A percentile compares a stretch with the other conserved stretches of the same genome.
phyloP scores from a whole-genome alignment of 2,888 invertebrate species.

The Drosophila borborema region DNA sequence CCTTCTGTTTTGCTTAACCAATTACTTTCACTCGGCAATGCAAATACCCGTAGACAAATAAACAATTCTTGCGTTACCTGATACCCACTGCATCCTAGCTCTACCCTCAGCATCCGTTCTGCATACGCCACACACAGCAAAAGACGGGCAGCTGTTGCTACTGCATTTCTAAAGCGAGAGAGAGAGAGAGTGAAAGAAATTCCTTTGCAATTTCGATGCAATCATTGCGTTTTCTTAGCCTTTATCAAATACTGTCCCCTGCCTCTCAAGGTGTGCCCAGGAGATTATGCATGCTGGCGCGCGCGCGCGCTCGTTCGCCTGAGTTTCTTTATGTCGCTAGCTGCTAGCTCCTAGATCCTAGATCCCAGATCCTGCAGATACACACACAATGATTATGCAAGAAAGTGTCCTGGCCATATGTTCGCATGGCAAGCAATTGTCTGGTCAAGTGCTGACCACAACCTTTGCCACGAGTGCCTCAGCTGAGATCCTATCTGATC shows the following conservation, averaged over 20 bases:
- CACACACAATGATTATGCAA: conserved; percentile 63
- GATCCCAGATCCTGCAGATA: conserved; percentile 53
- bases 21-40: conserved; percentile 60
- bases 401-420: conserved; percentile 42
- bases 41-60: conserved; percentile 55
- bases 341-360: conserved; percentile 12
- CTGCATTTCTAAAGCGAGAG: conserved; percentile 14
- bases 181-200: conserved; percentile 24
- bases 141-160: conserved; percentile 48
- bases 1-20: conserved; percentile 7
- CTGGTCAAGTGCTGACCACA: conserved; percentile 69
- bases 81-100: conserved; percentile 36
- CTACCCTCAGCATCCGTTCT: conserved; percentile 39
- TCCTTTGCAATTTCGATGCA: conserved; percentile 65
- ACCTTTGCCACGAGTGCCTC: conserved; percentile 29
- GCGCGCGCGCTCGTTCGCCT: conserved; percentile 27
- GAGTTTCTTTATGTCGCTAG: conserved; percentile 8
- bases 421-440: conserved; percentile 24
- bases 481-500: conserved; percentile 15
- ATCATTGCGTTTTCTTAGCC: conserved; percentile 49
- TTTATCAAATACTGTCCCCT: conserved; percentile 53
- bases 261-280: conserved; percentile 56
- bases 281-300: conserved; percentile 72
- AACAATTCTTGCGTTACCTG: conserved; percentile 56
- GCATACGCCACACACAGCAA: conserved; percentile 45